Conservation (phyloP, 2,113 vertebrate genomes). For the Strix aluco region DNA sequence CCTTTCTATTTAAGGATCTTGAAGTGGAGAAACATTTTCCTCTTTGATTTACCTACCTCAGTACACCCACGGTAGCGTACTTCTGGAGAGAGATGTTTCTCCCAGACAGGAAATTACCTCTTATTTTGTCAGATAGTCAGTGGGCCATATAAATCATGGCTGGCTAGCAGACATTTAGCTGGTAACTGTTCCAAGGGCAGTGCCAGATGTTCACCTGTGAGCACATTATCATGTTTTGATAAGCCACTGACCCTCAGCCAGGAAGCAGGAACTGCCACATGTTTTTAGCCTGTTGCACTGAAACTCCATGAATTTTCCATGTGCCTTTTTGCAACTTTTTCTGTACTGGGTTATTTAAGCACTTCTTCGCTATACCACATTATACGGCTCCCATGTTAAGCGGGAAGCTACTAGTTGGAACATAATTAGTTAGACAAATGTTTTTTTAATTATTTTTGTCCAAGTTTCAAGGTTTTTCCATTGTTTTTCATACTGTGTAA, state of each 20-base stretch:
- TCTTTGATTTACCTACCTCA: not conserved
- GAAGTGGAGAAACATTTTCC: not conserved
- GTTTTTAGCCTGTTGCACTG: not conserved
- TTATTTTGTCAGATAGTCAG: not conserved
- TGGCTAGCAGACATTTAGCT: not conserved
- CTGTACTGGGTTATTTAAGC: not conserved
- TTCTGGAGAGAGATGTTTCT: not conserved
- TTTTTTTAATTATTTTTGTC: not conserved
- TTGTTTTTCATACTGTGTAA: not conserved
- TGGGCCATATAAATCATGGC: not conserved
- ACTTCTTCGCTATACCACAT: not conserved
- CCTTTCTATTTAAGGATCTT: not conserved
- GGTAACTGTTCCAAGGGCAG: not conserved
- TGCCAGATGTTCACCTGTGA: not conserved
- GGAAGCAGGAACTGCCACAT: not conserved
- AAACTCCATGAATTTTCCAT: not conserved
- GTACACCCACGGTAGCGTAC: not conserved
- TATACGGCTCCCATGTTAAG: accelerated
- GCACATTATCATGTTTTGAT: not conserved
- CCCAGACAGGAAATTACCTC: not conserved
- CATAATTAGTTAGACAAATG: not conserved
- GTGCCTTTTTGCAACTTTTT: not conserved
- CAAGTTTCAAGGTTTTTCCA: not conserved
- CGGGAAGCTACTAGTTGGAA: not conserved
- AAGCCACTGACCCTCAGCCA: not conserved